Base-by-base conservation (phyloP, 2,888 invertebrate genomes). In the Oeneis ivallda region DNA sequence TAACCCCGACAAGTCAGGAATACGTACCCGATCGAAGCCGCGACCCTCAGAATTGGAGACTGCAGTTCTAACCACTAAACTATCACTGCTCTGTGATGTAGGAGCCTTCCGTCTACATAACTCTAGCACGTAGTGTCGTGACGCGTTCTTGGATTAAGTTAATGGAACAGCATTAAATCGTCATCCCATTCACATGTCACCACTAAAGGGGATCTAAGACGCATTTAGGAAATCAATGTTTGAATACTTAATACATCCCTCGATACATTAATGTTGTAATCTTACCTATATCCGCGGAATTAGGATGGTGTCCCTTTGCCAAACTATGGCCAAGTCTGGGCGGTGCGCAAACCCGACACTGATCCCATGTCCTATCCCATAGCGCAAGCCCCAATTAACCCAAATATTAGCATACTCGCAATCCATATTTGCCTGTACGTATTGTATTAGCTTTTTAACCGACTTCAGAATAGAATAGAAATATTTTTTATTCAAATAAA, bases 201-300 rank as follows among this genome's bases (percentile, higher is more conserved):
- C 13, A 34, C 15, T 53, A 53, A 53, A 37, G 15, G 53, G 34
- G 34, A 52, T 53, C 34, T 53, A 34, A 32, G 52, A 53, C n/a
- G 15, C 34, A 53, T 53, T 53, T 53, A 15, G 34, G 53, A 34
- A 53, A 34, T 53, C 53, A 53, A 37, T 53, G 15, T 53, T 52
- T 34, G 15, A 53, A 34, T 15, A 37, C n/a, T 49, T 49, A 49
- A 26, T 26, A 49, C 26, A 11, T 49, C 6, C 49, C 49, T 10
- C 19, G 19, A 49, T 49, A 49, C 49, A 49, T 13, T 49, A 49
- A 49, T 49, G 32, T 26, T 26, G 41, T 26, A n/a, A n/a, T n/a
- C n/a, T n/a, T n/a, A n/a, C n/a, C n/a, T n/a, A n/a, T n/a, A n/a
- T 26, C 32, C 52, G 26, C 1, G 52, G 49, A 49, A 49, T 49